phyloP scores from a whole-genome alignment of 2,888 invertebrate genomes.

The Acrobasis consociella region DNA sequence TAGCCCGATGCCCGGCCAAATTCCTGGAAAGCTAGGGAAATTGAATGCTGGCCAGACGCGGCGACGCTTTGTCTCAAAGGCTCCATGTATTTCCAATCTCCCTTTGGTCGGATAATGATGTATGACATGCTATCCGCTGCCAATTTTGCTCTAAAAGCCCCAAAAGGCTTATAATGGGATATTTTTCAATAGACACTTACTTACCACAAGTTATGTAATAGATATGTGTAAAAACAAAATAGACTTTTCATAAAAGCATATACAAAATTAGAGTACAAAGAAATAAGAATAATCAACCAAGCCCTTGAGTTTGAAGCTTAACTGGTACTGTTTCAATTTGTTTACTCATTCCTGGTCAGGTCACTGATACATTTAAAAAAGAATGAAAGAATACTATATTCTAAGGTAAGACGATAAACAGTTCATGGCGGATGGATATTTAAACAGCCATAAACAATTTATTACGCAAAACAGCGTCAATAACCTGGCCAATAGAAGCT shows the following conservation, averaged over 20 bases:
- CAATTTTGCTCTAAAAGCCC: neutral
- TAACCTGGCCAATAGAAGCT: neutral
- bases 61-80: conserved; percentile 11
- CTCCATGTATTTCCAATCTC: conserved; percentile 3
- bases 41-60: neutral
- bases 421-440: neutral
- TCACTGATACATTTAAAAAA: neutral
- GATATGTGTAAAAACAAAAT: too few species aligned
- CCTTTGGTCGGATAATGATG: neutral
- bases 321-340: too few species aligned
- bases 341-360: too few species aligned
- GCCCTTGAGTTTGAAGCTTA: too few species aligned
- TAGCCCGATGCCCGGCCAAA: neutral
- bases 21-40: conserved; percentile 9
- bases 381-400: neutral
- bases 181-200: neutral
- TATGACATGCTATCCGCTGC: neutral
- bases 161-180: neutral
- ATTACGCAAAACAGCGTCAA: neutral
- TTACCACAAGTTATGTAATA: too few species aligned
- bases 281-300: too few species aligned
- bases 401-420: neutral
- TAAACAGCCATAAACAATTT: conserved; percentile 2
- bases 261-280: too few species aligned
- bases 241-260: too few species aligned